Evolutionary conservation across 2,113 vertebrate genomes (phyloP), one percentile per base, ranked within the genome.

Genomic region (Barnardius zonarius): DNA sequence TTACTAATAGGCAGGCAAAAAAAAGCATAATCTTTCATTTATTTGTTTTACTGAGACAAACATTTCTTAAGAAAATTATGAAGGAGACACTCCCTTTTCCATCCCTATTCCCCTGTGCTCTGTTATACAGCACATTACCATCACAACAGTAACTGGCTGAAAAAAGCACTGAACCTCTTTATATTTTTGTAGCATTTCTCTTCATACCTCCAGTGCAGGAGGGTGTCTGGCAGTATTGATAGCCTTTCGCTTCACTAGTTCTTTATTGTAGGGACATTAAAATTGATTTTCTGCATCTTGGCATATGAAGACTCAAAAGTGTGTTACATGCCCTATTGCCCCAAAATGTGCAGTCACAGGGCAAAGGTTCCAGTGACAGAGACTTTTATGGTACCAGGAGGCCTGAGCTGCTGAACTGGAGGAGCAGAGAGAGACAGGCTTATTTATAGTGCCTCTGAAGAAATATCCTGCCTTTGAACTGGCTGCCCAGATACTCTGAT

Each of bases 211-310:
- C 55, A 22, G 37, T 8, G 3, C 33, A 55, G n/a, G 52, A 86
- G 41, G 43, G 61, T 54, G 75, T 22, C 78, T 92, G 77, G 64
- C 51, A 91, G 61, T 83, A 87, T 51, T 96, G 93, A 79, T 93
- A 90, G 55, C 46, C 35, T 93, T 96, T 82, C 2, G 12, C 74
- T 54, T 83, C 85, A 72, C 43, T 81, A 67, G 64, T 23, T 79
- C 83, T 57, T 78, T 83, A 91, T 86, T 84, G 89, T 67, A 51
- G 80, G 91, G 76, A 94, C 86, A 83, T 88, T 93, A 95, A 88
- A 77, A 97, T 95, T 96, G 80, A 97, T 97, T 97, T 97, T 78
- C 83, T 87, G 78, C 81, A 94, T 93, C 89, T 95, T 94, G 85
- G 54, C 83, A 90, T 41, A 51, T 70, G 75, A 96, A 91, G 93